Base-by-base conservation (phyloP, 2,113 vertebrate genomes). In the Chaetops frenatus region DNA sequence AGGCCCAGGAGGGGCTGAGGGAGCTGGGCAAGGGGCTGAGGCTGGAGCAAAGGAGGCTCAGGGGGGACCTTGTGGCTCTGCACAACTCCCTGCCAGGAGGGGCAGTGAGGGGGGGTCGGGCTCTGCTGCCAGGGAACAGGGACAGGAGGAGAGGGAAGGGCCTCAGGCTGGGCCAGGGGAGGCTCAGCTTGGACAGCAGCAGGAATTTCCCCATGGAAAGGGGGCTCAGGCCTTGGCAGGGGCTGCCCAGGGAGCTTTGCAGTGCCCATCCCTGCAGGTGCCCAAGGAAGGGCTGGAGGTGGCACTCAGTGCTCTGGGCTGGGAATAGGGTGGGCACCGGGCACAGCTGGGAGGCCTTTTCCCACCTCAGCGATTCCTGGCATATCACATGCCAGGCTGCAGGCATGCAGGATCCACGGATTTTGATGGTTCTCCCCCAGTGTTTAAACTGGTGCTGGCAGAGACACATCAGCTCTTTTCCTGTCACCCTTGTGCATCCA, bases 311-410 rank as follows among this genome's bases (percentile, higher is more conserved):
- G 33, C 61, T 77, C 62, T 51, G 72, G 22, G 62, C 62, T 86
- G 38, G 54, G 36, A 27, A 40, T 65, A 79, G 4, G 35, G 40
- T 35, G 65, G n/a, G 9, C 0, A 33, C 10, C 0, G 0, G 31
- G 8, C 29, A 48, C 48, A 56, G 57, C 11, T 17, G 0, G 35
- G 27, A 45, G 51, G 7, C 1, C 5, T 51, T 66, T 58, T n/a
- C 69, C 51, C 2, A 4, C 28, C 7, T 45, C 2, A 29, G 11
- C 1, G 7, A 18, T n/a, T 66, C 53, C 54, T 60, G 8, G 8
- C 25, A 15, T 16, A 11, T 33, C 35, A 29, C 12, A 5, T 24
- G 12, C 11, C 6, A 13, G 36, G 40, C 21, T 11, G 3, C 13
- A 83, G 71, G 42, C 9, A 14, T 21, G 2, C 0, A 57, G n/a